Percentiles rank a stretch among this genome's conserved stretches.
These are phyloP conservation scores for Noctua janthina DNA, from an alignment of 2,888 invertebrate genomes.

Conservation along the genomic window DNA sequence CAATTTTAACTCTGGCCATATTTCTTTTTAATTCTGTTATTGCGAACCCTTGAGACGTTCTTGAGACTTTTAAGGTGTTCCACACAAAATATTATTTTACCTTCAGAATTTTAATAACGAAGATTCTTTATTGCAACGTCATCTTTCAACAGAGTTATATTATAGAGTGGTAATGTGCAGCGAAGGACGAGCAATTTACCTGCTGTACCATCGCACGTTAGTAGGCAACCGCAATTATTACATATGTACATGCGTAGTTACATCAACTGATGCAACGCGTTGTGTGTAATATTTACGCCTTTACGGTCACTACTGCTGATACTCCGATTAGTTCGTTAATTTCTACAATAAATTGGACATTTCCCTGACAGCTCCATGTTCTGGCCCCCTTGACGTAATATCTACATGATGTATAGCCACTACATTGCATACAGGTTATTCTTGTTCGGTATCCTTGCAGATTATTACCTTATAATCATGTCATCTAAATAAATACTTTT, in stretches of 20 bases:
- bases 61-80: constrained; percentile 21
- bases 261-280: constrained; percentile 58
- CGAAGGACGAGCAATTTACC: constrained; percentile 31
- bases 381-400: constrained; percentile 42
- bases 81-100: constrained; percentile 6
- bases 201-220: constrained; percentile 18
- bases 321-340: constrained; percentile 53
- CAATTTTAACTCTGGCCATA: constrained; percentile 24
- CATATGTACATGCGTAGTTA: constrained; percentile 67
- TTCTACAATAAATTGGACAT: constrained; percentile 49
- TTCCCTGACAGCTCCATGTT: constrained; percentile 50
- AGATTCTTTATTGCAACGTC: background rate
- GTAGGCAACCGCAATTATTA: constrained; percentile 30
- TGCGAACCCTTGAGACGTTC: constrained; percentile 38
- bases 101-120: background rate
- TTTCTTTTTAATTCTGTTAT: constrained; percentile 37
- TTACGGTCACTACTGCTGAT: constrained; percentile 54
- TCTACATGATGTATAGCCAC: constrained; percentile 35
- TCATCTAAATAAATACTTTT: constrained; percentile 15
- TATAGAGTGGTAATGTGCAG: constrained; percentile 13
- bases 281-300: constrained; percentile 46
- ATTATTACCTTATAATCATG: constrained; percentile 13
- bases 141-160: constrained; percentile 13
- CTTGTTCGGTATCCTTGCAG: constrained; percentile 30
- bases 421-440: constrained; percentile 25